Percentiles rank a stretch among this genome's conserved stretches.
Conservation (phyloP, 2,113 vertebrate genomes). For the Laticauda laticaudata region DNA sequence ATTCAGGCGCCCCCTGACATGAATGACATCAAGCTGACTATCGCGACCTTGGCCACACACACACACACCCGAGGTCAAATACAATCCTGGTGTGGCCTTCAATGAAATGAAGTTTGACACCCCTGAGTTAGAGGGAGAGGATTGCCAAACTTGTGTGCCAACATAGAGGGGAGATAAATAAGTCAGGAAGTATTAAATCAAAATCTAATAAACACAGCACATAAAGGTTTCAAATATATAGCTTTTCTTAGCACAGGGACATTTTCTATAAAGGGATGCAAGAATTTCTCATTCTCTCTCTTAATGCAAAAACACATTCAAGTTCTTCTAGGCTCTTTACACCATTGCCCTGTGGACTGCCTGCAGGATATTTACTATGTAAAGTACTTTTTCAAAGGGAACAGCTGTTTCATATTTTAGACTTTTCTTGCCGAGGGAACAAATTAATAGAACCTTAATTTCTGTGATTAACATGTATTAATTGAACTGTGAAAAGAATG, state of each 20-base stretch:
- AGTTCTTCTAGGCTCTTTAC: constrained; percentile 6
- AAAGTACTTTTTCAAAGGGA: constrained; percentile 44
- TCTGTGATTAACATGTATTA: constrained; percentile 14
- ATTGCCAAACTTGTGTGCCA: neutral
- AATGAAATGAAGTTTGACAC: too few species aligned
- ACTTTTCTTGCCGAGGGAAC: neutral
- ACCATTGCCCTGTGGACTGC: constrained; percentile 31
- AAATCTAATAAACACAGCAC: neutral
- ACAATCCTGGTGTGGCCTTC: too few species aligned
- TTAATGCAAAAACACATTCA: constrained; percentile 34
- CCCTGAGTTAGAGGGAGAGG: neutral
- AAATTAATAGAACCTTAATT: constrained; percentile 29
- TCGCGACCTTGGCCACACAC: too few species aligned
- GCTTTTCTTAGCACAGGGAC: constrained; percentile 17
- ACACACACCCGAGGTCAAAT: too few species aligned
- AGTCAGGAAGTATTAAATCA: neutral
- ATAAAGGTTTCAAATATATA: neutral
- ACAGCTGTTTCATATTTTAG: constrained; percentile 27
- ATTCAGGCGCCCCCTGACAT: too few species aligned
- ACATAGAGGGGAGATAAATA: neutral
- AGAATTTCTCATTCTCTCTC: neutral
- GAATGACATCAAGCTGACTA: too few species aligned
- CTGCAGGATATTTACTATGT: constrained; percentile 36
- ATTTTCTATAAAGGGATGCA: constrained; percentile 30
- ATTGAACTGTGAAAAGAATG: constrained; percentile 20